A percentile compares a stretch with the other conserved stretches of the same genome.
Evolutionary conservation across 2,113 vertebrate species (phyloP).

Genomic region (Pelecanoides urinatrix): DNA sequence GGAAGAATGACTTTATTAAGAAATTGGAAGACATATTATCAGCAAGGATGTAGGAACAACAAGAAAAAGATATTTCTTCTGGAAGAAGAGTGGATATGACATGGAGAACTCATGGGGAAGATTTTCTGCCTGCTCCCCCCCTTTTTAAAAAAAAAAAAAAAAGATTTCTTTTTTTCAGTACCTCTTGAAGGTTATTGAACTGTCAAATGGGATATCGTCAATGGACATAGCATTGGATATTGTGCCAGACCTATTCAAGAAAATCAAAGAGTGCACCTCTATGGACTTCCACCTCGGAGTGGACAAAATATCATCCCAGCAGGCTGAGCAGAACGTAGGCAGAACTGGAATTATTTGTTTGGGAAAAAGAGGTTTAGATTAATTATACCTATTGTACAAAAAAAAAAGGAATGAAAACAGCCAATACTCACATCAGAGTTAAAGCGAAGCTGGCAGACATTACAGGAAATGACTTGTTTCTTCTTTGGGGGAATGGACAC

Average conservation of each 20-base stretch:
- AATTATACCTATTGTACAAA: not conserved
- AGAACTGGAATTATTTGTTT: not conserved
- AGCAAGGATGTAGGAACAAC: not conserved
- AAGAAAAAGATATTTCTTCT: not conserved
- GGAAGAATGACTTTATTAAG: not conserved
- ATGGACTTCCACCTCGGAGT: not conserved
- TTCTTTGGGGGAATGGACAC: conserved; percentile 92
- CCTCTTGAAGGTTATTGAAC: not conserved
- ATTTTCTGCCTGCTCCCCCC: not conserved
- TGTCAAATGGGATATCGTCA: not conserved
- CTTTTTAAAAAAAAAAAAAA: not conserved
- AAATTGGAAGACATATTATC: not conserved
- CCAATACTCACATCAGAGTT: conserved; percentile 93
- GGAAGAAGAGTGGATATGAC: not conserved
- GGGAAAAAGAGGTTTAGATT: not conserved
- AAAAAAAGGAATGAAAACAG: not conserved
- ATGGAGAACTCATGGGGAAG: not conserved
- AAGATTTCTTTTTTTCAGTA: not conserved
- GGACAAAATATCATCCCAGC: not conserved
- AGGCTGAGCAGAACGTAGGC: not conserved
- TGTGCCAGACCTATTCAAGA: not conserved
- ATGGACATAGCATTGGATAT: accelerated
- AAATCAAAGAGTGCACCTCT: not conserved
- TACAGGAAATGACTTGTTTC: conserved; percentile 95
- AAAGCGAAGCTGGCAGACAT: conserved; percentile 95